Evolutionary conservation across 2,888 invertebrate species (phyloP).

Genomic region (Selenia dentaria): DNA sequence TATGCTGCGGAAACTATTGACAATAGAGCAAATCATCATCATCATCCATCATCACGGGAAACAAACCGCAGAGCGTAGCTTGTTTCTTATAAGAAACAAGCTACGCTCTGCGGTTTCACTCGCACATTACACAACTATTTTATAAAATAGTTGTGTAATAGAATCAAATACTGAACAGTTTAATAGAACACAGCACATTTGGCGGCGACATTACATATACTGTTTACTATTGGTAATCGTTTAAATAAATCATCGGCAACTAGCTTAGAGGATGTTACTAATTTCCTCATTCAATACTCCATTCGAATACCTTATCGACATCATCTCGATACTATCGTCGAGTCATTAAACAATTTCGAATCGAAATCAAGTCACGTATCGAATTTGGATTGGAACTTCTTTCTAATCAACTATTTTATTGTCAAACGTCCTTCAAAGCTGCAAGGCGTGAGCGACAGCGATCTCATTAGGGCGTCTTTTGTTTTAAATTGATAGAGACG

Average conservation of each 20-base stretch:
- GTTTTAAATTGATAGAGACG: too few species aligned
- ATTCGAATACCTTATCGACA: slow-evolving; percentile 40
- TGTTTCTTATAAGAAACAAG: too few species aligned
- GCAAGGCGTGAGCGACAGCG: slow-evolving; percentile 45
- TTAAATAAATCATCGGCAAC: slow-evolving; percentile 16
- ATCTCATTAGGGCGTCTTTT: too few species aligned
- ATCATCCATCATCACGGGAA: too few species aligned
- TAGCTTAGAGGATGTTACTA: slow-evolving; percentile 29
- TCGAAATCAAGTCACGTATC: slow-evolving; percentile 77
- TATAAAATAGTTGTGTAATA: too few species aligned
- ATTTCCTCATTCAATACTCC: slow-evolving; percentile 27
- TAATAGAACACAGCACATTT: too few species aligned
- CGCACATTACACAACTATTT: too few species aligned
- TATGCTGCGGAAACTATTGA: too few species aligned
- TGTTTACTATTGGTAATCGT: slow-evolving; percentile 3
- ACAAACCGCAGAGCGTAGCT: too few species aligned
- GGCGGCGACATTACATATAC: slow-evolving; percentile 5
- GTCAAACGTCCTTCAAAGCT: slow-evolving; percentile 57
- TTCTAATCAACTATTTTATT: slow-evolving; percentile 78
- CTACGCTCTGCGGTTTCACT: too few species aligned
- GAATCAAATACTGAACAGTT: too few species aligned
- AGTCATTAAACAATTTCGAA: slow-evolving; percentile 61
- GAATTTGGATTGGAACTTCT: slow-evolving; percentile 68
- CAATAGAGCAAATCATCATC: too few species aligned
- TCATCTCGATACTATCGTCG: slow-evolving; percentile 40